Evolutionary conservation across 2,888 invertebrate species (phyloP).

Genomic region (Argyresthia goedartella): DNA sequence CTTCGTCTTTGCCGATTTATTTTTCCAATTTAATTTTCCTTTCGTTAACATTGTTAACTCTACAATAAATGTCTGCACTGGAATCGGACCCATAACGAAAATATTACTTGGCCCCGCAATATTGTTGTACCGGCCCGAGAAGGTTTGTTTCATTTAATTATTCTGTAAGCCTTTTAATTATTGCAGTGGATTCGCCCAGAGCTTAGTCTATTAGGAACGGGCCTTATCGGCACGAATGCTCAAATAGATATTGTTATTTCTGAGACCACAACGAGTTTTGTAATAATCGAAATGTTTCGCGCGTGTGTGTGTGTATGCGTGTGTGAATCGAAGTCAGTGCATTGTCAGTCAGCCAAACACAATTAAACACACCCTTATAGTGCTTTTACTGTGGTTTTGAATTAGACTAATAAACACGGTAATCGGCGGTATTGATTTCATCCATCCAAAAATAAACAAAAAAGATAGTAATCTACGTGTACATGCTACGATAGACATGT

Average conservation of each 20-base stretch:
- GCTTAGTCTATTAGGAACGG: conserved; percentile 22
- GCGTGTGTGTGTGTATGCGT: too few species aligned
- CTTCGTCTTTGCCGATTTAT: too few species aligned
- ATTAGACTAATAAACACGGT: too few species aligned
- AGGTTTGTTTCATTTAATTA: conserved; percentile 37
- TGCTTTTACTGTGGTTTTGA: too few species aligned
- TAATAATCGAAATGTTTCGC: too few species aligned
- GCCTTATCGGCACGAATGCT: conserved; percentile 11
- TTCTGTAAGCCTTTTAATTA: conserved; percentile 47
- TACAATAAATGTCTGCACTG: background rate
- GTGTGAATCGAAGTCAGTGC: too few species aligned
- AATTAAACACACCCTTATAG: too few species aligned
- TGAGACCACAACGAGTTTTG: background rate
- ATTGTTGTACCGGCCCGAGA: conserved; percentile 6
- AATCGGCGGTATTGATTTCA: background rate
- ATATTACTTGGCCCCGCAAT: conserved; percentile 7
- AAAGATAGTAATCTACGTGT: background rate
- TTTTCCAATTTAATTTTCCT: too few species aligned
- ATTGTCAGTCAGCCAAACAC: too few species aligned
- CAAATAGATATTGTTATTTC: background rate
- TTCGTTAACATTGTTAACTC: background rate
- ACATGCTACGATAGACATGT: conserved; percentile 1
- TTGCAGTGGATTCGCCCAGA: conserved; percentile 29
- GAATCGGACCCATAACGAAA: conserved; percentile 4
- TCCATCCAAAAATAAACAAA: conserved; percentile 22